These are phyloP conservation scores for Mesocricetus auratus DNA, from an alignment of 2,113 vertebrate species.

Conservation along the genomic window DNA sequence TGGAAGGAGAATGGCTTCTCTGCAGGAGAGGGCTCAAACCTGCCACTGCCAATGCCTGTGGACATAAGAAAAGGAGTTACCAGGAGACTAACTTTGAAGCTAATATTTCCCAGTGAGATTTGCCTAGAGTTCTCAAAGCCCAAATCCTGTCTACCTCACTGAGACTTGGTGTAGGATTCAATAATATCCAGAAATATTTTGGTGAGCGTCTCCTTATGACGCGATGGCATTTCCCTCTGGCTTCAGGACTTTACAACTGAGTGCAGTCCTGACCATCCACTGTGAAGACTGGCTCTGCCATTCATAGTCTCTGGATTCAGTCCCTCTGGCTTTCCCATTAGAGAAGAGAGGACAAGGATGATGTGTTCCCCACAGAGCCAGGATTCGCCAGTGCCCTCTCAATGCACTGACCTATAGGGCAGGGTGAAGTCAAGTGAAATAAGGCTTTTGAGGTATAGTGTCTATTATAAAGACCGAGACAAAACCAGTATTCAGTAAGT, in stretches of 20 bases:
- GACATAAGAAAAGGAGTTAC: conserved; percentile 52
- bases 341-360: background rate
- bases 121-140: background rate
- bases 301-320: background rate
- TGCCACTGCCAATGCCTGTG: conserved; percentile 94
- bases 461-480: background rate
- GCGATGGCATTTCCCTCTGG: background rate
- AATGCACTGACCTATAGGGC: background rate
- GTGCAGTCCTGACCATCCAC: background rate
- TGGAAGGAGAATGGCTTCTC: conserved; percentile 95
- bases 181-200: background rate
- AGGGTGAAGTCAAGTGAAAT: background rate
- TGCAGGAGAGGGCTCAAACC: conserved; percentile 96
- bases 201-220: background rate
- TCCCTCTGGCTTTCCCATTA: background rate
- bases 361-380: background rate
- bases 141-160: background rate
- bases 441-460: background rate
- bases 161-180: background rate
- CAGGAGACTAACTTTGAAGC: background rate
- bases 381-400: background rate
- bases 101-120: background rate
- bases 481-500: background rate
- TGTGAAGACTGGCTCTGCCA: too few relatives aligned
- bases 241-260: background rate